phyloP scores from a whole-genome alignment of 1,140 invertebrate genomes.

The Dufourea novaeangliae region DNA sequence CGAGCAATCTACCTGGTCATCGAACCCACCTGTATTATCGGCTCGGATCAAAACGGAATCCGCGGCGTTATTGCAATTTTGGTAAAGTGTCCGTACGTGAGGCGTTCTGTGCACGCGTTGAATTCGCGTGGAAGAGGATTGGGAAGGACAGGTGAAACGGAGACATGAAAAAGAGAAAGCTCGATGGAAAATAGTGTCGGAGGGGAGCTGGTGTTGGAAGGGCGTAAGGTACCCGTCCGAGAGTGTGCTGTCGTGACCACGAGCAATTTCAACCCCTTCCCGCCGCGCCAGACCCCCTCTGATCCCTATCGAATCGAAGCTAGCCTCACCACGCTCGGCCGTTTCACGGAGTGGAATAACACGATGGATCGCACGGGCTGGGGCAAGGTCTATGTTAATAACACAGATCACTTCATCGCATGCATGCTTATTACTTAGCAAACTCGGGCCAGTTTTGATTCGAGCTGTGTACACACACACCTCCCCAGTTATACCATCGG shows the following conservation, averaged over 20 bases:
- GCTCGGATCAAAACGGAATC: conserved; percentile 5
- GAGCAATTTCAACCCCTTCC: conserved; percentile 72
- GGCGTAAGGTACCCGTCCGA: conserved; percentile 7
- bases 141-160: neutral
- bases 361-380: conserved; percentile 51
- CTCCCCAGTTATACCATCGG: conserved; percentile 25
- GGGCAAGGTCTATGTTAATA: conserved; percentile 81
- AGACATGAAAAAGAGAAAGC: neutral
- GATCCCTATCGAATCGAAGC: conserved; percentile 46
- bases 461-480: conserved; percentile 51
- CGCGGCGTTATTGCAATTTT: conserved; percentile 24
- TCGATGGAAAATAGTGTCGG: neutral
- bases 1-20: too few species aligned
- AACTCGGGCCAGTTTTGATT: conserved; percentile 68
- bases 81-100: conserved; percentile 4
- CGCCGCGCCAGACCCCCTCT: conserved; percentile 56
- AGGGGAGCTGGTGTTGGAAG: too few species aligned
- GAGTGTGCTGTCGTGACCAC: conserved; percentile 72
- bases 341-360: conserved; percentile 48
- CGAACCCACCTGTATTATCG: neutral
- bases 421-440: conserved; percentile 75
- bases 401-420: conserved; percentile 77
- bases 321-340: conserved; percentile 48
- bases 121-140: neutral
- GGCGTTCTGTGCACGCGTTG: neutral